Evolutionary conservation across 2,888 invertebrate genomes (phyloP).

Genomic region (Cosmia pyralina): DNA sequence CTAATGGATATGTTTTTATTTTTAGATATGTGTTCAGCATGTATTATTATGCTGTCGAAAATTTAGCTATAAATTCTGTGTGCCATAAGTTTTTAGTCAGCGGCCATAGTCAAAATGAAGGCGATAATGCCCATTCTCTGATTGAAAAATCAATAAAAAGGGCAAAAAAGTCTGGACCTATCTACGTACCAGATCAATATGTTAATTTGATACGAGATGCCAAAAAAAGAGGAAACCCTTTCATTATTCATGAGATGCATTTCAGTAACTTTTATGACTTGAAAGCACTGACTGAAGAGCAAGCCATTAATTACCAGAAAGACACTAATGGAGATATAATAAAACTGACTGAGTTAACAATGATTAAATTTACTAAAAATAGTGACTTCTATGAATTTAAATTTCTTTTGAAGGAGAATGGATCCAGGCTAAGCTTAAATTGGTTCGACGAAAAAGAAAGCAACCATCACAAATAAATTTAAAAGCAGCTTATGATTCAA

Average conservation of each 20-base stretch:
- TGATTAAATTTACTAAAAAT: constrained; percentile 9
- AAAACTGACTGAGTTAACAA: neutral
- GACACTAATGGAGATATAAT: constrained; percentile 5
- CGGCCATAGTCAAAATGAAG: neutral
- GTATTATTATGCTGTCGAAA: neutral
- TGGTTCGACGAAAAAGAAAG: neutral
- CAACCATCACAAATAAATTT: neutral
- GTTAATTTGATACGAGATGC: constrained; percentile 27
- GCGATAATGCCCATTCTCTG: neutral
- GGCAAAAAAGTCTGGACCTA: constrained; percentile 52
- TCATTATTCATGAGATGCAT: constrained; percentile 31
- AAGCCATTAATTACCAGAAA: constrained; percentile 25
- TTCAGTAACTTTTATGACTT: constrained; percentile 30
- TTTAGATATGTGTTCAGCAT: neutral
- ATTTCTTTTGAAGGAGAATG: neutral
- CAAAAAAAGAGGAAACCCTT: constrained; percentile 24
- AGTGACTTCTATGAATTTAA: neutral
- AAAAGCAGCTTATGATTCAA: constrained; percentile 3
- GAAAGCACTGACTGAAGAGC: constrained; percentile 29
- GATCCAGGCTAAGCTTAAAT: neutral
- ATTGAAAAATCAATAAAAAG: neutral
- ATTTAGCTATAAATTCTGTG: neutral
- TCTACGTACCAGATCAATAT: constrained; percentile 23
- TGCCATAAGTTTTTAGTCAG: constrained; percentile 1
- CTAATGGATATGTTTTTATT: neutral